These are phyloP conservation scores for Pachypanchax playfairii DNA, from an alignment of 2,113 vertebrate genomes.

Conservation along the genomic window DNA sequence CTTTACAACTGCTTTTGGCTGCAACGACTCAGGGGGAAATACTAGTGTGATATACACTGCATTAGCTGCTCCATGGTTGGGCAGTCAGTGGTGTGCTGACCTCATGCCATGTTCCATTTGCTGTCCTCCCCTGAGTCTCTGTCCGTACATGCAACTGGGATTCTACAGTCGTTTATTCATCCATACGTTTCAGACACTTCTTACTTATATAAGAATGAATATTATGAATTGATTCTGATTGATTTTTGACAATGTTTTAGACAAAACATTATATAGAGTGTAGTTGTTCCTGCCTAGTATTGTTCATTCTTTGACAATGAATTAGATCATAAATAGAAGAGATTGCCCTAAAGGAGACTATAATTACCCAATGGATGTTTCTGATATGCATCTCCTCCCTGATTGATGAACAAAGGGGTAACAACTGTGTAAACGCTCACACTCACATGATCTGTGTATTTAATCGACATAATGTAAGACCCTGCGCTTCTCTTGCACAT, in stretches of 20 bases:
- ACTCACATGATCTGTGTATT: constrained; percentile 3
- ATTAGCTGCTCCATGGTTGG: constrained; percentile 48
- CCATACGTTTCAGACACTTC: background rate
- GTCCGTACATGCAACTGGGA: constrained; percentile 48
- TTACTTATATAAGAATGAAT: too few relatives aligned
- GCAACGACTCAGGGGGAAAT: constrained; percentile 33
- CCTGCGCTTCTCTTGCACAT: constrained; percentile 11
- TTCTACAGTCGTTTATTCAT: constrained; percentile 3
- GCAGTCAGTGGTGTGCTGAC: constrained; percentile 60
- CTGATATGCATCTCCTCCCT: constrained; percentile 10
- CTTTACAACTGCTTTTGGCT: constrained; percentile 19
- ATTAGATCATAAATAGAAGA: constrained; percentile 34
- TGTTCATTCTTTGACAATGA: constrained; percentile 26
- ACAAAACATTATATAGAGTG: too few relatives aligned
- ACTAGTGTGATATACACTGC: constrained; percentile 28
- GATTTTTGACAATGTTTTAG: too few relatives aligned
- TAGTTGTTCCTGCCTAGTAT: constrained; percentile 10
- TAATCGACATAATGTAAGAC: constrained; percentile 13
- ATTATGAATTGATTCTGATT: too few relatives aligned
- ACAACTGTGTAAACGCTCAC: background rate
- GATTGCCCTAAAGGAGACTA: constrained; percentile 4
- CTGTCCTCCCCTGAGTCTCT: constrained; percentile 63
- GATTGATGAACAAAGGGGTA: background rate
- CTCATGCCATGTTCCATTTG: constrained; percentile 71
- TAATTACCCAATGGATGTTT: constrained; percentile 18